Percentiles rank a stretch among this genome's conserved stretches.
phyloP scores from a whole-genome alignment of 2,888 invertebrate genomes.

The Lithophane semibrunnea region DNA sequence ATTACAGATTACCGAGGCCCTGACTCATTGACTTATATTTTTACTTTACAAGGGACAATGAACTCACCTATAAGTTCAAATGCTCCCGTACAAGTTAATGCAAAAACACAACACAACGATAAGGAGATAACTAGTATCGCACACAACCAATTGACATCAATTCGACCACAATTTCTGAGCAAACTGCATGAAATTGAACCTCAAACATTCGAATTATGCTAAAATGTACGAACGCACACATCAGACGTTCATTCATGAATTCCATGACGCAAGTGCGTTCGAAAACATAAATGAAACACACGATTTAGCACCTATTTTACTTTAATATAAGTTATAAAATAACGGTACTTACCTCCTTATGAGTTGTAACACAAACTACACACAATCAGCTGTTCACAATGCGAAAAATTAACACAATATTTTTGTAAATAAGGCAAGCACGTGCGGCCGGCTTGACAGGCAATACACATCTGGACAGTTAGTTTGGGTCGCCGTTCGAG shows the following conservation, averaged over 20 bases:
- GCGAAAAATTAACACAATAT: constrained; percentile 64
- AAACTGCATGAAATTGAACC: constrained; percentile 49
- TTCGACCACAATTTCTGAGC: constrained; percentile 22
- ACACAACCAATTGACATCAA: constrained; percentile 36
- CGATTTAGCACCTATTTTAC: constrained; percentile 38
- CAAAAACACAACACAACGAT: constrained; percentile 28
- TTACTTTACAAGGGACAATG: constrained; percentile 57
- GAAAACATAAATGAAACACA: constrained; percentile 55
- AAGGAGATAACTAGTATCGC: constrained; percentile 30
- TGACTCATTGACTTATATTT: constrained; percentile 62
- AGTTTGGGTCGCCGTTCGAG: constrained; percentile 69
- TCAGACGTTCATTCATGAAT: constrained; percentile 65
- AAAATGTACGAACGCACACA: constrained; percentile 54
- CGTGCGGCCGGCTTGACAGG: constrained; percentile 72
- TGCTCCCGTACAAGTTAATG: constrained; percentile 4
- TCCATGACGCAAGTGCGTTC: constrained; percentile 62
- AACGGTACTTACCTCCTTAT: constrained; percentile 58
- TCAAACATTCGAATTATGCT: constrained; percentile 58
- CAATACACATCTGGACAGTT: constrained; percentile 75
- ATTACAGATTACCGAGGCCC: constrained; percentile 46
- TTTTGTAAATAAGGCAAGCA: constrained; percentile 67
- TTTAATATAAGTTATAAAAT: constrained; percentile 53
- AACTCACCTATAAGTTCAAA: constrained; percentile 52
- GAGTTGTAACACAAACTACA: constrained; percentile 63
- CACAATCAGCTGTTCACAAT: constrained; percentile 74